Conservation (phyloP, 2,888 invertebrate species). For the Drosophila paramelanica region DNA sequence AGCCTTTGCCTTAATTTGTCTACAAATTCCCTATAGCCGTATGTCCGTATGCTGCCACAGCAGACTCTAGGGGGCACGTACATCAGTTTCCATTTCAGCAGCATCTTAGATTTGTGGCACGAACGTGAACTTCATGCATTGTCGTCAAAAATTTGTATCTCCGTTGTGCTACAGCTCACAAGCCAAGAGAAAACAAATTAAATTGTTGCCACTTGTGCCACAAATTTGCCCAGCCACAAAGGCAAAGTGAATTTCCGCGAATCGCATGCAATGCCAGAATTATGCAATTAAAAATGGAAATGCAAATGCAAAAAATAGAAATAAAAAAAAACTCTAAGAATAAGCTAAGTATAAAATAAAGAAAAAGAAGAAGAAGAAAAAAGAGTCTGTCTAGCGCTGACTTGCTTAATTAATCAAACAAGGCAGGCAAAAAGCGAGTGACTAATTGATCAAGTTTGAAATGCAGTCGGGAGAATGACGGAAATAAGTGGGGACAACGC, state of each 20-base stretch:
- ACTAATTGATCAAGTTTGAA: slow-evolving; percentile 33
- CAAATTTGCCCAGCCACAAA: slow-evolving; percentile 10
- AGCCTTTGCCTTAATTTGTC: slow-evolving; percentile 76
- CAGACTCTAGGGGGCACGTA: slow-evolving; percentile 52
- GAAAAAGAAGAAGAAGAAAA: slow-evolving; percentile 16
- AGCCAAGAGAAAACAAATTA: slow-evolving; percentile 61
- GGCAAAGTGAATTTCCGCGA: slow-evolving; percentile 45
- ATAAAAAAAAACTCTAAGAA: slow-evolving; percentile 15
- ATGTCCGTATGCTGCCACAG: slow-evolving; percentile 28
- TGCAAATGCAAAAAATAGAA: slow-evolving; percentile 30
- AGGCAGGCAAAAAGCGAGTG: slow-evolving; percentile 11
- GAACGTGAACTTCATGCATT: slow-evolving; percentile 79
- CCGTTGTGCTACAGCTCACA: slow-evolving; percentile 18
- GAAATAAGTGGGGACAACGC: slow-evolving; percentile 14
- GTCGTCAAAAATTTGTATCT: slow-evolving; percentile 68
- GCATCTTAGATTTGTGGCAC: slow-evolving; percentile 77
- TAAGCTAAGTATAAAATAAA: slow-evolving; percentile 18
- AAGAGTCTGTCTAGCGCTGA: slow-evolving; percentile 9
- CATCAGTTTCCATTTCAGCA: slow-evolving; percentile 54
- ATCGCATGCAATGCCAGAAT: slow-evolving; percentile 71
- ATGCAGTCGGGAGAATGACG: slow-evolving; percentile 21
- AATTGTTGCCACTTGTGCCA: slow-evolving; percentile 70
- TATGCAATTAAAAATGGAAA: slow-evolving; percentile 78
- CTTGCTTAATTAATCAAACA: slow-evolving; percentile 62
- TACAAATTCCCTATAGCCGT: slow-evolving; percentile 63